Evolutionary conservation across 2,797 vertebrate species (phyloP), one percentile per base, ranked within the genome.

Genomic region (Sciurus vulgaris): DNA sequence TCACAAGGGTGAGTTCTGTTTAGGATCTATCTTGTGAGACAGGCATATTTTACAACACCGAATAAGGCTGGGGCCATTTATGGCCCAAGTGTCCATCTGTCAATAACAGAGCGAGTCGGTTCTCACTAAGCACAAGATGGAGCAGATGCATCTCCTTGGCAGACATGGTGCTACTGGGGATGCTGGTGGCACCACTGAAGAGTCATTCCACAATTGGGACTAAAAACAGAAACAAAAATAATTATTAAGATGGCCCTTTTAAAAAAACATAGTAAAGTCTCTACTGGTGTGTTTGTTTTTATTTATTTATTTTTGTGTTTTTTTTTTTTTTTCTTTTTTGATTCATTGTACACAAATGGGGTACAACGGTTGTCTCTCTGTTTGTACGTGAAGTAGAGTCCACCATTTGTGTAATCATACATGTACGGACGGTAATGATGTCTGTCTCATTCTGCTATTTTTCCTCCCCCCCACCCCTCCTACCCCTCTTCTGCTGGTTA

Each of bases 1-100:
- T 61, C 49, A 44, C 70, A 85, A 82, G 61, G 61, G 5, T n/a
- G 26, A 65, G 9, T 90, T 95, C 49, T 77, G 13, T 67, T 88
- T 70, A 77, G 54, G 35, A 35, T 84, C 35, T 56, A 2, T 70
- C 95, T 85, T 38, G 20, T 72, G 73, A 84, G 59, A 56, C 26
- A n/a, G 73, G 41, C 24, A 7, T 73, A 47, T 63, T 41, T 89
- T 61, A 56, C 28, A 33, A 81, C 28, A 73, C 35, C 30, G 41
- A 65, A 7, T 15, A 76, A 13, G 47, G 30, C 28, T 38, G 65
- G 77, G 47, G 5, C 67, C 54, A 63, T 30, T 90, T 76, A 5
- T 22, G n/a, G 61, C 3, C 7, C 22, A 4, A 0, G 1, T 59
- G n/a, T 54, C 8, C 30, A 26, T 30, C 6, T 73, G 28, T n/a